Conservation (phyloP, 2,888 invertebrate genomes). For the Beris chalybata region DNA sequence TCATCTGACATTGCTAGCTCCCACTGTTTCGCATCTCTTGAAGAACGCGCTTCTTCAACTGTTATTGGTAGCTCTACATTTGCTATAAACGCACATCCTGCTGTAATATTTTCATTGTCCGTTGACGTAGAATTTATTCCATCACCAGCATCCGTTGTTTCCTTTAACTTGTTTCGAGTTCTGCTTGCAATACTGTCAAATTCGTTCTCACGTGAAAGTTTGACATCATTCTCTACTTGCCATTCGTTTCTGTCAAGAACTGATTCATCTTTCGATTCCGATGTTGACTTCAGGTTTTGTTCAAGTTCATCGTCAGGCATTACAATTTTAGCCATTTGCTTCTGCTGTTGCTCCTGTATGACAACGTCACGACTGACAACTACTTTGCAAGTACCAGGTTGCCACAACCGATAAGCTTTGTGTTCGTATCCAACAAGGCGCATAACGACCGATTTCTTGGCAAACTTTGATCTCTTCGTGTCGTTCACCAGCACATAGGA, state of each 20-base stretch:
- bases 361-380: no score
- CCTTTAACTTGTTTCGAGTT: constrained; percentile 7
- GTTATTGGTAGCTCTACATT: background rate
- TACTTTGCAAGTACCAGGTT: no score
- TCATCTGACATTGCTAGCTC: background rate
- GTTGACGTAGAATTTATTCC: no score
- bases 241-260: background rate
- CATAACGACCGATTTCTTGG: background rate
- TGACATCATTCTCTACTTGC: background rate
- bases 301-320: constrained; percentile 7
- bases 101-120: no score
- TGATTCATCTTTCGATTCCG: background rate
- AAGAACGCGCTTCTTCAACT: background rate
- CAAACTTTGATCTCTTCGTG: constrained; percentile 1
- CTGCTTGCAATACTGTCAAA: background rate
- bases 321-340: background rate
- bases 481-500: background rate
- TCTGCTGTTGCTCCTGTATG: no score
- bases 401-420: no score
- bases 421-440: background rate
- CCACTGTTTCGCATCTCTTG: background rate
- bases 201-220: background rate
- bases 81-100: background rate
- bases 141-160: no score
- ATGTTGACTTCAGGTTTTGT: background rate